Conservation (phyloP, 2,113 vertebrate species). For the Gavia stellata region DNA sequence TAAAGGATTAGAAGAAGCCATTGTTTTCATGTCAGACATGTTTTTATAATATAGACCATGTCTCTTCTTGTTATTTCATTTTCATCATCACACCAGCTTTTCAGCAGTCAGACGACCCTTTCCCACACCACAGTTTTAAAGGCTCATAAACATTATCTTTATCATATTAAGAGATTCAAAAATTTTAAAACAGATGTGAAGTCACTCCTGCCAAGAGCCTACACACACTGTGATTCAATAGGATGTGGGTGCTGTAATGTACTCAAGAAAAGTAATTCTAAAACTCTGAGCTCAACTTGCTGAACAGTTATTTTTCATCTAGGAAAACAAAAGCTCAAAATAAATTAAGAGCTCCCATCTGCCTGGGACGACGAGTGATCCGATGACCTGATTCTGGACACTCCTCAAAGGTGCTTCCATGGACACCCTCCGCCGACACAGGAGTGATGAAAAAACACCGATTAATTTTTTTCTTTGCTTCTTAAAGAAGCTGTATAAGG, state of each 20-base stretch:
- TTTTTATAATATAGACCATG: conserved; percentile 29
- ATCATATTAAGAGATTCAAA: conserved; percentile 45
- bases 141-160: conserved; percentile 53
- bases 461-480: neutral
- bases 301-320: conserved; percentile 6
- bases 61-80: conserved; percentile 22
- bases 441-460: neutral
- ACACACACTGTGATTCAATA: conserved; percentile 14
- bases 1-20: neutral
- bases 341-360: neutral
- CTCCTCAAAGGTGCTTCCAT: neutral
- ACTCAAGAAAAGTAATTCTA: conserved; percentile 39
- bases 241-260: conserved; percentile 44
- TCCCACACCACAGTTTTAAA: conserved; percentile 46
- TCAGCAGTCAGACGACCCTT: conserved; percentile 19
- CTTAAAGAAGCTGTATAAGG: neutral
- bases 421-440: neutral
- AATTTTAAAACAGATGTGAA: conserved; percentile 45
- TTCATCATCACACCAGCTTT: conserved; percentile 31
- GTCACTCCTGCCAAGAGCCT: conserved; percentile 18
- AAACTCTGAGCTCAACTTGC: conserved; percentile 20
- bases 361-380: neutral
- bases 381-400: neutral
- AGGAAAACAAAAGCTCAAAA: conserved; percentile 43
- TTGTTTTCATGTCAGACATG: conserved; percentile 15